These are phyloP conservation scores for Argyresthia goedartella DNA, from an alignment of 2,888 invertebrate species.

Conservation along the genomic window DNA sequence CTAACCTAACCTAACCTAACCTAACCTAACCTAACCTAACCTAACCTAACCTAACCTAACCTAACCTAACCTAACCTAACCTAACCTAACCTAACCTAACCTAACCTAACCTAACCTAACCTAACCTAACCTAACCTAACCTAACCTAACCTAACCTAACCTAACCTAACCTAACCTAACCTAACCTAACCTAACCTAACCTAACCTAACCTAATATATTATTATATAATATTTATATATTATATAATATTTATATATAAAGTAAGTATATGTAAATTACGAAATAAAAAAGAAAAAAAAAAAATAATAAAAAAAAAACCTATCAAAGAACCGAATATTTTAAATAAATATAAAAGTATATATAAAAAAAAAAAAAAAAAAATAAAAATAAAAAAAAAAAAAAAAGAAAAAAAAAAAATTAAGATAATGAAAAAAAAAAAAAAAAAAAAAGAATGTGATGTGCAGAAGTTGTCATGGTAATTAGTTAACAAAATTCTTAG, in stretches of 20 bases:
- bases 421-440: constrained; percentile 14
- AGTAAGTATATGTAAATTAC: too few relatives aligned
- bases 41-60: constrained; percentile 18
- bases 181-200: constrained; percentile 16
- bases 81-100: constrained; percentile 10
- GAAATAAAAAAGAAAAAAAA: constrained; percentile 10
- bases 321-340: constrained; percentile 6
- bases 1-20: constrained; percentile 15
- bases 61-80: constrained; percentile 10
- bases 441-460: constrained; percentile 14
- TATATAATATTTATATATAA: constrained; percentile 11
- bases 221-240: constrained; percentile 12
- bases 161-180: constrained; percentile 16
- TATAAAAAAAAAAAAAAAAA: constrained; percentile 8
- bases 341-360: too few relatives aligned
- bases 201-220: constrained; percentile 14
- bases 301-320: constrained; percentile 7
- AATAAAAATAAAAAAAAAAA: constrained; percentile 14
- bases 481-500: too few relatives aligned
- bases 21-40: constrained; percentile 16
- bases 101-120: constrained; percentile 20
- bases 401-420: constrained; percentile 13
- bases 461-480: too few relatives aligned
- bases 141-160: constrained; percentile 22
- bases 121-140: constrained; percentile 15